Base-by-base conservation (phyloP, 2,888 invertebrate genomes). In the Dryocosmus kuriphilus region DNA sequence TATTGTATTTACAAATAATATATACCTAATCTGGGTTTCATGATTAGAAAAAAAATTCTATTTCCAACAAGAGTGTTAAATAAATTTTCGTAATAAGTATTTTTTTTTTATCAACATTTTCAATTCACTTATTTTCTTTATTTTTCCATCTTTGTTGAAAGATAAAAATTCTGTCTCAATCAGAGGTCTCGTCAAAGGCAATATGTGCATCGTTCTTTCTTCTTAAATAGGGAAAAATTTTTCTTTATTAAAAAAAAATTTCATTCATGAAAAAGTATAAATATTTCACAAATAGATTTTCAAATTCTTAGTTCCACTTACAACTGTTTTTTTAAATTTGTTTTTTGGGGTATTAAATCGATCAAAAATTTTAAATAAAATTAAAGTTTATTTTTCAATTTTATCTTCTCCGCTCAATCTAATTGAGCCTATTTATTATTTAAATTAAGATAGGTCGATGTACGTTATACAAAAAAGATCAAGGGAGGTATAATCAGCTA, bases 401-500 rank as follows among this genome's bases (percentile, higher is more conserved):
- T 5, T 5, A 16, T 16, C 16, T 41, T 5, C 6, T 16, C 0
- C 4, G 16, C 16, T 6, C 16, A 4, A 16, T 41, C 16, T 41
- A 5, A 16, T 41, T n/a, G 0, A n/a, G n/a, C 8, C 7, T 2
- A 51, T 51, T 51, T n/a, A 51, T 51, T n/a, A 51, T 63, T 30
- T 35, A 35, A 63, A 63, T 63, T 22, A n/a, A 32, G 2, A 35
- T 2, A 4, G 62, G 62, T 63, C 62, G 22, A 63, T 63, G 62
- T 32, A 35, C 22, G n/a, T 32, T 63, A n/a, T 3, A n/a, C 0
- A 32, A 63, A 35, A 63, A 63, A 62, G n/a, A 16, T 14, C 16
- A 61, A 41, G 63, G 67, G 67, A 57, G 51, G 76, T 78, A 77
- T 16, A 74, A 78, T 78, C 77, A 81, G 77, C 77, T 32, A 67